Base-by-base conservation (phyloP, 2,797 vertebrate species). In the Gouania willdenowi region DNA sequence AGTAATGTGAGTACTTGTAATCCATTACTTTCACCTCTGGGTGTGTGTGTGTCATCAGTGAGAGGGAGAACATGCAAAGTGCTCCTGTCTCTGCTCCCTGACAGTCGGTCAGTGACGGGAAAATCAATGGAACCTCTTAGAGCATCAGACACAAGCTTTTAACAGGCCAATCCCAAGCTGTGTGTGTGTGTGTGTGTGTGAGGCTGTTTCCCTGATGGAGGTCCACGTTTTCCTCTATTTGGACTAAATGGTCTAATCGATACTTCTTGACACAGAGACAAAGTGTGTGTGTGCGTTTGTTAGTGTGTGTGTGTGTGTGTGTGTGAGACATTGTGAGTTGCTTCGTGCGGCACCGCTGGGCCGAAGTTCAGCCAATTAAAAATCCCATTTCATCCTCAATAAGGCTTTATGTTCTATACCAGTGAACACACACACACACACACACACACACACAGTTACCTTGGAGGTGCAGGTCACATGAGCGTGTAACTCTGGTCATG, bases 351-450 rank as follows among this genome's bases (percentile, higher is more conserved):
- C 39, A 46, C 47, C 26, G 73, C 71, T 66, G 71, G 80, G 57
- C 61, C 40, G 36, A 46, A 32, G 57, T 78, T 81, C 75, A 85
- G 77, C 80, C 86, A 88, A 89, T 88, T 88, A 88, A 87, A 89
- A 89, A 88, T 81, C 79, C 82, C 76, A 86, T 87, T 88, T 86
- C 82, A 88, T 84, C 81, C 83, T 83, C 82, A 85, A 85, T 84
- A 84, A 87, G 75, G 77, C 82, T 86, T 85, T 85, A 81, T 85
- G 85, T 87, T 84, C 77, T 82, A 84, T 75, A 78, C 84, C 82
- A 74, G 36, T 44, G 57, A 43, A 46, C 55, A 53, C 39, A 41
- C 26, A 55, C 53, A 45, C 44, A 18, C 17, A 60, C 56, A 70
- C 65, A 60, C 56, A 70, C 65, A 60, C 56, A 70, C 65, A 60